Evolutionary conservation across 2,113 vertebrate genomes (phyloP), one percentile per base, ranked within the genome.

Genomic region (Cyprinodon tularosa): DNA sequence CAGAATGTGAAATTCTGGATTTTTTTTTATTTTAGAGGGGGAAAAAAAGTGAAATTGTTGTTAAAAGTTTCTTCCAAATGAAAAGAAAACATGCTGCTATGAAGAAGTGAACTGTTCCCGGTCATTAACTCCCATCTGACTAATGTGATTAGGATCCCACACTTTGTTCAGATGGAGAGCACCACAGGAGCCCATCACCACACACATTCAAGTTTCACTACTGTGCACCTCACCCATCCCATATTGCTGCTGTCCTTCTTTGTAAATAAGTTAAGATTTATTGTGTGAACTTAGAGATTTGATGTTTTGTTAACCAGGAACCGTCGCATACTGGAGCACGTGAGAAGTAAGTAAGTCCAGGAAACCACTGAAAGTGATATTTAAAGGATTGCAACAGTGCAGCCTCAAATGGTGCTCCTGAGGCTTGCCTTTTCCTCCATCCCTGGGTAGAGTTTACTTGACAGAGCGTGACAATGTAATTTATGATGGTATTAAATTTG

Each of bases 381-480:
- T 89, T 70, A 72, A 77, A 78, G 7, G 77, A 83, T 75, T 78
- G 68, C 59, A 66, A 45, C 71, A 13, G 37, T 65, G 69, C 64
- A 45, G 76, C 75, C 42, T 83, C 42, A 42, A 53, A 80, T 57
- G 76, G 75, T 66, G 70, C 81, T 64, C 78, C 72, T 77, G 61
- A 39, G 14, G 64, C 81, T 39, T 45, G 61, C 62, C 67, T 66
- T 66, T 76, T 57, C 68, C 76, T 61, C 84, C 37, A 37, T 81
- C 75, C 66, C 71, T 1, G 68, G 83, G 76, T 69, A 38, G 77
- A 83, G 83, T 81, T 85, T 79, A 88, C 74, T 77, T 86, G 89
- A 85, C 80, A 78, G 91, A 76, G 78, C 88, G 88, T 89, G 87
- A 88, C 85, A 76, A 11, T 69, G 85, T 92, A 89, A 91, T 93